Percentiles rank a stretch among this genome's conserved stretches.
Evolutionary conservation across 2,797 vertebrate species (phyloP).

Genomic region (Gambusia yucatana): DNA sequence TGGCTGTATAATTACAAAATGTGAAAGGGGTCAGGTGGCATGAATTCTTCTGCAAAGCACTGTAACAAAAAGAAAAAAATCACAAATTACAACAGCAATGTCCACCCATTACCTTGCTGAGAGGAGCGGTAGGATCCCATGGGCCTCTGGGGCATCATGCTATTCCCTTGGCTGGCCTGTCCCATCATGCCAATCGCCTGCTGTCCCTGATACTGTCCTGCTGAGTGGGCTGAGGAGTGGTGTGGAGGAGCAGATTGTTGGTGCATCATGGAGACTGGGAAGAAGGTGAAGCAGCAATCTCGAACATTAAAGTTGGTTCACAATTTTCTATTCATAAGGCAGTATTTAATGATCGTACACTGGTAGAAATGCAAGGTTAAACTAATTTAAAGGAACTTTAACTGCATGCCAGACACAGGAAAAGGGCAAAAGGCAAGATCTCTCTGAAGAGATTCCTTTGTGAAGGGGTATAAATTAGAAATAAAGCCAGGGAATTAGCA

Average conservation of each 20-base stretch:
- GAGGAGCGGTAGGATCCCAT: slow-evolving; percentile 92
- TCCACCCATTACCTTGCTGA: slow-evolving; percentile 87
- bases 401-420: slow-evolving; percentile 22
- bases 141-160: slow-evolving; percentile 91
- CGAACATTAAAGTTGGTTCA: slow-evolving; percentile 36
- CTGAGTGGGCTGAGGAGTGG: slow-evolving; percentile 89
- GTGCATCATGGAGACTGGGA: slow-evolving; percentile 94
- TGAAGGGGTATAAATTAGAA: slow-evolving; percentile 42
- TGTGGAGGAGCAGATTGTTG: slow-evolving; percentile 92
- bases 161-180: slow-evolving; percentile 90
- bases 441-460: slow-evolving; percentile 39
- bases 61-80: background rate
- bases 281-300: slow-evolving; percentile 46
- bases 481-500: slow-evolving; percentile 37
- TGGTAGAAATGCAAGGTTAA: slow-evolving; percentile 35
- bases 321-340: slow-evolving; percentile 18
- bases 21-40: background rate
- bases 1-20: background rate
- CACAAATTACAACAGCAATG: slow-evolving; percentile 3
- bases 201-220: slow-evolving; percentile 92
- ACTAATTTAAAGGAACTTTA: slow-evolving; percentile 24
- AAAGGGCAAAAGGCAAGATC: slow-evolving; percentile 29
- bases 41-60: background rate
- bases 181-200: slow-evolving; percentile 91
- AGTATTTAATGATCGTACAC: slow-evolving; percentile 13